Base-by-base conservation (phyloP, 2,113 vertebrate genomes). In the Campylorhamphus procurvoides region DNA sequence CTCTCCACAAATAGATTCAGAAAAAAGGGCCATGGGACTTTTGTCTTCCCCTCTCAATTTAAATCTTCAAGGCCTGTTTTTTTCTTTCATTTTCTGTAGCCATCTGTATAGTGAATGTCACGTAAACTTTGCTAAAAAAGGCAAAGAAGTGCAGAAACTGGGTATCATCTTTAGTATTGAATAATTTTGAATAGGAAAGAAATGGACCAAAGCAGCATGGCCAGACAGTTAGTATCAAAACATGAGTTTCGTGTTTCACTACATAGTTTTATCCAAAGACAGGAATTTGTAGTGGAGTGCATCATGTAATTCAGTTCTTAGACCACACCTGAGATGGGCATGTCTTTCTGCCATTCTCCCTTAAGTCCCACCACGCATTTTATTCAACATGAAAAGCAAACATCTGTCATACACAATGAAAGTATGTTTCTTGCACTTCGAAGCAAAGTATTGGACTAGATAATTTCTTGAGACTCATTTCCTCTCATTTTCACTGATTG, bases 31-130 rank as follows among this genome's bases (percentile, higher is more conserved):
- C 66, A 89, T 93, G 53, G 72, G 76, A 81, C 78, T 94, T 97
- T 94, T 71, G 79, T 95, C 68, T 97, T 96, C 74, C 77, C 44
- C 79, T 96, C 96, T 94, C 89, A 97, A 95, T 71, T 95, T 62
- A 88, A 94, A 93, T 90, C 81, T 92, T 69, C 22, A 50, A 82
- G 25, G 14, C 18, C 10, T 44, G 1, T 27, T 87, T 76, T 75
- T 64, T 58, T 71, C 8, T 58, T 66, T 69, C 33, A 37, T 17
- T 81, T 89, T 79, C 47, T 85, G 23, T 68, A 67, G n/a, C 53
- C 18, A 35, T 59, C 24, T 78, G 6, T 46, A 15, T 12, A 58
- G 25, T 22, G 25, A 49, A 33, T 80, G 55, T 56, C 14, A 42
- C 18, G 42, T 47, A 59, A 64, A 33, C 9, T 58, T 69, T 74